Conservation (phyloP, 2,888 invertebrate genomes). For the Ctenicera cuprea region DNA sequence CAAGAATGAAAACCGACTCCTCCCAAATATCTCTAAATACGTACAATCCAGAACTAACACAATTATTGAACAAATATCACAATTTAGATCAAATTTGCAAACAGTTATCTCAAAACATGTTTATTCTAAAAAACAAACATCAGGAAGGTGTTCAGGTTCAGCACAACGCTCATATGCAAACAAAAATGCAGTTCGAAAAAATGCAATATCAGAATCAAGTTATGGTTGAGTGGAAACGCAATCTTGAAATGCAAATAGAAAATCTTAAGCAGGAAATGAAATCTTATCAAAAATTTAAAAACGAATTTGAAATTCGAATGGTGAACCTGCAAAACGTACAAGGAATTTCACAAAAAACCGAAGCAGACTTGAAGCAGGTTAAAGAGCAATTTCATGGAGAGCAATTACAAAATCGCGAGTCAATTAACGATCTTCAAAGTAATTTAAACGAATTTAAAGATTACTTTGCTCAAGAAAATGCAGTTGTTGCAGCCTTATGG, state of each 20-base stretch:
- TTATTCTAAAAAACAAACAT: conserved; percentile 33
- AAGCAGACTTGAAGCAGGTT: conserved; percentile 61
- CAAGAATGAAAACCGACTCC: not conserved
- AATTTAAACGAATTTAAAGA: conserved; percentile 66
- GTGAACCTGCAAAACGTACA: conserved; percentile 60
- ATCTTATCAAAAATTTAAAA: conserved; percentile 55
- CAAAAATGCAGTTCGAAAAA: conserved; percentile 62
- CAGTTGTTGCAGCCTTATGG: conserved; percentile 68
- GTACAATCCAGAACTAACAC: conserved; percentile 11
- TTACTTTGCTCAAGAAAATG: conserved; percentile 69
- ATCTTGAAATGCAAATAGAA: conserved; percentile 74
- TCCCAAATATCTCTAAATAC: not conserved
- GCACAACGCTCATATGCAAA: conserved; percentile 51
- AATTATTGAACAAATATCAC: not conserved
- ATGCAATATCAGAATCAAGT: conserved; percentile 70
- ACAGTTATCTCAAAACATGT: conserved; percentile 38
- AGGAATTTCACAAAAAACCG: conserved; percentile 61
- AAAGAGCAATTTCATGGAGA: conserved; percentile 65
- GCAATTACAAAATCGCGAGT: conserved; percentile 62
- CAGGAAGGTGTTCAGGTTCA: conserved; percentile 49
- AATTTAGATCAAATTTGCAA: conserved; percentile 38
- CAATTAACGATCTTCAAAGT: conserved; percentile 58
- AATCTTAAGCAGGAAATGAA: conserved; percentile 70
- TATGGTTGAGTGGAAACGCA: conserved; percentile 74
- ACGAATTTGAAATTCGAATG: conserved; percentile 58